phyloP scores from a whole-genome alignment of 2,797 vertebrate genomes.

The Calcarius lapponicus region DNA sequence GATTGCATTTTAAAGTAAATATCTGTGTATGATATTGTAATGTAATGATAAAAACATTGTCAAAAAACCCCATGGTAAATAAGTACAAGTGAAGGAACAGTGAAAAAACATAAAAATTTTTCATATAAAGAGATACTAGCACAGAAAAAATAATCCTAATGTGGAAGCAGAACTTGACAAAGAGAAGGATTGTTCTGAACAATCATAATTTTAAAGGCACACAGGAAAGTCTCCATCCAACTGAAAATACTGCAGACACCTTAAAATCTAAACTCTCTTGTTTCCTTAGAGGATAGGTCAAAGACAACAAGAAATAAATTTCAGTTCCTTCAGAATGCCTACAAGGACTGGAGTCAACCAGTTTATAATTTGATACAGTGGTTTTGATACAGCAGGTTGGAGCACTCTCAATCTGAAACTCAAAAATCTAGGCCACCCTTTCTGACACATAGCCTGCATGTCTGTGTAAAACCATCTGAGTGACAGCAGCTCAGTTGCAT shows the following conservation, averaged over 20 bases:
- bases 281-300: neutral
- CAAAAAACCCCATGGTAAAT: neutral
- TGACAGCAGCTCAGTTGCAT: constrained; percentile 32
- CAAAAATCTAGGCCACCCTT: neutral
- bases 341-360: neutral
- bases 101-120: neutral
- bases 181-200: neutral
- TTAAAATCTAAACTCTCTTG: neutral
- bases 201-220: neutral
- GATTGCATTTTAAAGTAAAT: neutral
- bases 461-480: neutral
- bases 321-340: neutral
- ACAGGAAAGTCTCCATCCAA: neutral
- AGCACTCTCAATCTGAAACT: neutral
- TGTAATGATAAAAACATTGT: neutral
- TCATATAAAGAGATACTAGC: neutral
- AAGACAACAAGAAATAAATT: neutral
- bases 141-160: neutral
- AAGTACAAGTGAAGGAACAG: neutral
- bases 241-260: neutral
- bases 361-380: neutral
- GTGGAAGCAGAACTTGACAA: neutral
- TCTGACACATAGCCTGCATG: neutral
- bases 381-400: neutral
- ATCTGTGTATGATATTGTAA: neutral